Evolutionary conservation across 1,140 invertebrate species (phyloP).

Genomic region (Solenopsis fugax): DNA sequence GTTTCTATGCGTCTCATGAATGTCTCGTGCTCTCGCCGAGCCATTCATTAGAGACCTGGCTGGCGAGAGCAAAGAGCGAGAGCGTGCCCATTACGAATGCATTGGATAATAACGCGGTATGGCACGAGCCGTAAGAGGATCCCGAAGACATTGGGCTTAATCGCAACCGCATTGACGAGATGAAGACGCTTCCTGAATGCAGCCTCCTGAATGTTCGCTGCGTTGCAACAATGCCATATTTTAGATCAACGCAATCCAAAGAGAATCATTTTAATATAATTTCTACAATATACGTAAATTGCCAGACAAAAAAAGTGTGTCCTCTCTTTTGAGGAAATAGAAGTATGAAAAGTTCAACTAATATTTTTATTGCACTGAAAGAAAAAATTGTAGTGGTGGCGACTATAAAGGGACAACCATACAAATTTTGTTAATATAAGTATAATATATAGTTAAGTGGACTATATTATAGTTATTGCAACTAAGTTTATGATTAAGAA

Average conservation of each 20-base stretch:
- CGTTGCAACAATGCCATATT: too few relatives aligned
- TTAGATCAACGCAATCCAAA: conserved; percentile 19
- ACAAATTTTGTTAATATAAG: too few relatives aligned
- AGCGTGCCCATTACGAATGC: conserved; percentile 73
- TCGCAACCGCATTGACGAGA: conserved; percentile 40
- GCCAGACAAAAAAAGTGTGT: background rate
- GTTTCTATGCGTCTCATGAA: conserved; percentile 70
- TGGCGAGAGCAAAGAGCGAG: conserved; percentile 64
- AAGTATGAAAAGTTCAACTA: background rate
- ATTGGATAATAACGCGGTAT: conserved; percentile 77
- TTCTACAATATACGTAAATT: background rate
- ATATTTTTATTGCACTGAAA: too few relatives aligned
- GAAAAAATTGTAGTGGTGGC: too few relatives aligned
- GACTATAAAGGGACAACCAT: too few relatives aligned
- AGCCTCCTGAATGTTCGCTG: conserved; percentile 23
- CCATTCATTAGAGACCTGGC: conserved; percentile 71
- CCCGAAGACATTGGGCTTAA: conserved; percentile 46
- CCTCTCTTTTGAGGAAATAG: background rate
- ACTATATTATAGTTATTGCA: too few relatives aligned
- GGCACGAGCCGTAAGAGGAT: conserved; percentile 68
- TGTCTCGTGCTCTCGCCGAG: conserved; percentile 67
- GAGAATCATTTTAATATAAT: background rate
- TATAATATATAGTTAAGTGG: too few relatives aligned
- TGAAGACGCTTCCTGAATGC: conserved; percentile 13
- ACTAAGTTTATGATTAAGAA: too few relatives aligned